Base-by-base conservation (phyloP, 53 echinoderm and acorn worm genomes). In the Antedon mediterranea region DNA sequence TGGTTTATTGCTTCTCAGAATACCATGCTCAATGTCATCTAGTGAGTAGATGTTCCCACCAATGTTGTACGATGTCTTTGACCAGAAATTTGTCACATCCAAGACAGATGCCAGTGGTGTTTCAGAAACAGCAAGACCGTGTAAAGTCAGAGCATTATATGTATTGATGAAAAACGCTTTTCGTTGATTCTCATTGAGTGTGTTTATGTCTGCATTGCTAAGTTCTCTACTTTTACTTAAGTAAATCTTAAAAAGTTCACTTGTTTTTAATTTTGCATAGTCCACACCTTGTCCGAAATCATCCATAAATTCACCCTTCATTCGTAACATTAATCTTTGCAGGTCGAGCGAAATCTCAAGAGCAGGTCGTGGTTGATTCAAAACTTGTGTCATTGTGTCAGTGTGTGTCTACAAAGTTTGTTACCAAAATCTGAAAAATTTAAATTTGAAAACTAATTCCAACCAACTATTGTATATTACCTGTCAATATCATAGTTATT, bases 151-250 rank as follows among this genome's bases (percentile, higher is more conserved):
- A 28, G 87, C 87, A 78, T 90, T 90, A 83, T 90, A 90, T n/a
- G 86, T 89, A 89, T 86, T 89, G 33, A 89, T 89, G 43, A 89
- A 89, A 78, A 89, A 89, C 18, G 85, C 89, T 43, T 85, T 86
- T 57, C 80, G 81, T 72, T 90, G 82, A 34, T 81, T 72, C 8
- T 78, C 79, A n/a, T 79, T 74, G 75, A 90, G 28, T 13, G 79
- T 79, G 43, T 37, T 43, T 33, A 87, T 34, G 78, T 87, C 85
- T 74, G 85, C 77, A 72, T 74, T 78, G 0, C 79, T 74, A 0
- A 90, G 82, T 30, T 90, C 87, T 31, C 82, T 71, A 9, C 77
- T 76, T 71, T 73, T 90, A 14, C 29, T 6, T 32, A 77, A 30
- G 37, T 75, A 87, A 31, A 72, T 73, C 23, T 74, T 33, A 34